Evolutionary conservation across 2,113 vertebrate species (phyloP), one percentile per base, ranked within the genome.

Genomic region (Orcinus orca): DNA sequence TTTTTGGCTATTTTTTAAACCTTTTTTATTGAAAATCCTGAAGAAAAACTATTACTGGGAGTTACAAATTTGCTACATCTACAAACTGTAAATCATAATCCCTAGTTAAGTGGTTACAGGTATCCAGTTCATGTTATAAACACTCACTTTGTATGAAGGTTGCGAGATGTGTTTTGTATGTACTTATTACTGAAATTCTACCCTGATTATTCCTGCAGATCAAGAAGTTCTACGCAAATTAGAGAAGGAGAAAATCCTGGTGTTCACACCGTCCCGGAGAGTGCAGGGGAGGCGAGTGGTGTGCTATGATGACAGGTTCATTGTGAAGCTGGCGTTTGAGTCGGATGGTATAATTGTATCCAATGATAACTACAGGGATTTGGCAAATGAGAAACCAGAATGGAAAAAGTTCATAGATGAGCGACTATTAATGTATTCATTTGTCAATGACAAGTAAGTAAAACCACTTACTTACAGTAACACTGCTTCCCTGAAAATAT

Each of bases 381-480:
- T 99, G 96, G 99, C 99, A 26, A 99, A 99, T 67, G 99, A 99
- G 97, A 99, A 99, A 92, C 99, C 99, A 0, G 99, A 99, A 97
- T 99, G 99, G 99, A 99, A 99, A 98, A 99, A 99, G 98, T 99
- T 99, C 98, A 99, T 99, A 90, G 99, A 99, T 33, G 99, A 99
- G 92, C 98, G 99, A 58, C 98, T 99, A 97, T 98, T 99, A 95
- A 99, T 99, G 99, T 99, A 99, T 97, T 99, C 99, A 12, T 99
- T 99, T 95, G 99, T 99, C 97, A 99, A 99, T 81, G 99, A 99
- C 99, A 99, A 99, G 99, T 99, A 98, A 99, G 99, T 98, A 12
- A 26, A 68, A 79, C 63, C 92, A 0, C 80, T 47, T 74, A 11
- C 58, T 25, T 29, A 14, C 44, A 29, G 4, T 18, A 53, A 47